Evolutionary conservation across 2,888 invertebrate species (phyloP).

Genomic region (Diloba caeruleocephala): DNA sequence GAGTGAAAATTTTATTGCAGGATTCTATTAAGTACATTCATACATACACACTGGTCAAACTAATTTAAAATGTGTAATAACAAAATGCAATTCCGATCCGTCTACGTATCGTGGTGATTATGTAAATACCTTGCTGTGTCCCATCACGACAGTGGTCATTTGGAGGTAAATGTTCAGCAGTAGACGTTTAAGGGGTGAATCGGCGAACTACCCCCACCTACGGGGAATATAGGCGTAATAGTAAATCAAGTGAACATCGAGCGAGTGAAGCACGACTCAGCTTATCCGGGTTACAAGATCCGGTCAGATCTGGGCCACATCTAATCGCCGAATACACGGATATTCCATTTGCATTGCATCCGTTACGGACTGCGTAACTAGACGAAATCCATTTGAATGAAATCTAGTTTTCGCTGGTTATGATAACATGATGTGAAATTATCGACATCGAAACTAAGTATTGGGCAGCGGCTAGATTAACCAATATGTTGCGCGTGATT

Average conservation of each 20-base stretch:
- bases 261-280: constrained; percentile 64
- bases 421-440: constrained; percentile 17
- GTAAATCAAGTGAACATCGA: constrained; percentile 55
- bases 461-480: not conserved
- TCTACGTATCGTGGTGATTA: too few species aligned
- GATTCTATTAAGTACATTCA: too few species aligned
- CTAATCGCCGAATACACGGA: constrained; percentile 76
- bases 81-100: too few species aligned
- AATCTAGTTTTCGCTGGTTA: constrained; percentile 45
- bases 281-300: constrained; percentile 72
- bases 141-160: too few species aligned
- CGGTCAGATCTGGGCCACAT: constrained; percentile 65
- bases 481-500: not conserved
- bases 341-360: constrained; percentile 79
- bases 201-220: constrained; percentile 10
- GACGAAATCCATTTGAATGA: constrained; percentile 58
- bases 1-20: too few species aligned
- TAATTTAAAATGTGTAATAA: too few species aligned
- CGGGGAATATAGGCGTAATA: constrained; percentile 9
- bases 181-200: too few species aligned
- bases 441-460: constrained; percentile 5
- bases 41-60: too few species aligned
- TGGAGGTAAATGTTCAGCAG: too few species aligned
- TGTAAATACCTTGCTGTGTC: too few species aligned
- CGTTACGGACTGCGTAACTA: constrained; percentile 57